Evolutionary conservation across 1,140 invertebrate genomes (phyloP), one percentile per base, ranked within the genome.

Genomic region (Drosophila prosaltans): DNA sequence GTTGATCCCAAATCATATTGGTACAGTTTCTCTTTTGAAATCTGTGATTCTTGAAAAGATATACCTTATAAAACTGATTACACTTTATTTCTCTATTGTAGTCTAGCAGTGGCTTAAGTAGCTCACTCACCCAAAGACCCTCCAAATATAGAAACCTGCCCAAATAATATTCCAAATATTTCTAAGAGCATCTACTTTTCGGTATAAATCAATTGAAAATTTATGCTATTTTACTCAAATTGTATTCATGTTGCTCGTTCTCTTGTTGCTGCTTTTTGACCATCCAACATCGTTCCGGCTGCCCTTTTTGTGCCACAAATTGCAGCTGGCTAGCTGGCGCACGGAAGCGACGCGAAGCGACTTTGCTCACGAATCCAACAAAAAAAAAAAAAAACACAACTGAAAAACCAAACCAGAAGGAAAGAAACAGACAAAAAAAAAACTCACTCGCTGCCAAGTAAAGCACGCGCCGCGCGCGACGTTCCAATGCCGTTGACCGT

Each of bases 291-390:
- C 67, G 84, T 89, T 88, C 59, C 84, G 83, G 65, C 84, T 80
- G 83, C 62, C 84, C 70, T 77, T 68, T 74, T 81, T 70, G 62
- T 62, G 82, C 77, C 81, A 81, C 85, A 88, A 90, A 90, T 88
- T 88, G 84, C 84, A 88, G 84, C 84, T 88, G 45, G 45, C 45
- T 51, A 48, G 41, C 45, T 51, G 84, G 73, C 77, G 74, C 84
- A 89, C 84, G 84, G 83, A 85, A 86, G 74, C 81, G 57, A 48
- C 41, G 24, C 64, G 72, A 71, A 54, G 45, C 45, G 45, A 26
- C 45, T 51, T 24, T 51, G 75, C 77, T 80, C 81, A 83, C 74
- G 81, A 86, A 81, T 86, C 77, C 70, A 59, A 48, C 81, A 73
- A 63, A 57, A 65, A 77, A 73, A 75, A 61, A 72, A 60, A 61